Base-by-base conservation (phyloP, 2,888 invertebrate species). In the Esperia sulphurella region DNA sequence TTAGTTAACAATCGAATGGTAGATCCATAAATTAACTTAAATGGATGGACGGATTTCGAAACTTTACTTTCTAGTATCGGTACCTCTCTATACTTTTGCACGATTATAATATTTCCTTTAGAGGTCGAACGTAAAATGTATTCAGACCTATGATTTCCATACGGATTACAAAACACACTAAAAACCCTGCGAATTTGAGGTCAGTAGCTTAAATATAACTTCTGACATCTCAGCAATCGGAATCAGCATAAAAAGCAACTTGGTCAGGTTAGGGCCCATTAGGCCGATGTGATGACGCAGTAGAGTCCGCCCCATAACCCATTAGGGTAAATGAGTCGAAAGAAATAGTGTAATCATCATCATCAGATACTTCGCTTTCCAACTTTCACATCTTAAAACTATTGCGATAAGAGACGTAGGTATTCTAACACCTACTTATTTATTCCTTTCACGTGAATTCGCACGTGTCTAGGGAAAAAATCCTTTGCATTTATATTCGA, bases 381-480 rank as follows among this genome's bases (percentile, higher is more conserved):
- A 13, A 29, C 29, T 29, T 41, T 12, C 12, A 13, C 38, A 41
- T 14, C 13, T 8, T 12, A 41, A 41, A 41, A n/a, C 28, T 6
- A 4, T 28, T 14, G 14, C 29, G 41, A 29, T 40, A 40, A 40
- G 14, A 14, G 14, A n/a, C 8, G 31, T 35, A 30, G 51, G 40
- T 41, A 43, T 46, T 50, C 39, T 37, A 9, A 10, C 37, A 50
- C 48, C 56, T 57, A 54, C 58, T 74, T 72, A 56, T 41, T 55
- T 49, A 69, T 69, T 68, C 71, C 14, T 49, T 53, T 42, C 66
- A 61, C 68, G 69, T 55, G 51, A 46, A 58, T 62, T 59, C 57
- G 56, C 65, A 65, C 64, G 63, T 59, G 57, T 54, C 55, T 56
- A 49, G 61, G 53, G 61, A 65, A 68, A 68, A 68, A 68, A 64